Evolutionary conservation across 2,888 invertebrate species (phyloP), one percentile per base, ranked within the genome.

Genomic region (Slavum lentiscoides): DNA sequence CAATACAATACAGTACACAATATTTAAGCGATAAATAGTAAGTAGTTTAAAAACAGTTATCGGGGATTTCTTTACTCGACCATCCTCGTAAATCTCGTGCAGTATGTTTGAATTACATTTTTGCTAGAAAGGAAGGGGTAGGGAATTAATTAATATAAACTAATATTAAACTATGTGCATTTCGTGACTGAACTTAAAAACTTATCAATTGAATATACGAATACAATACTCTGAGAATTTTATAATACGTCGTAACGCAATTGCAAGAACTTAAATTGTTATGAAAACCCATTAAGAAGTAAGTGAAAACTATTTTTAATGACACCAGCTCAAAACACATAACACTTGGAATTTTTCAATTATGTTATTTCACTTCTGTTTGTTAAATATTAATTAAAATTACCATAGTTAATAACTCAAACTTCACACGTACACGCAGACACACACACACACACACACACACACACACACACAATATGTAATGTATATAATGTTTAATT

Each of bases 371-470:
- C 30, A 62, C 9, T 64, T 64, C 2, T 21, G 17, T 64, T 53
- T 37, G n/a, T 74, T 7, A 64, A 74, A 74, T 74, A 74, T 74
- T 74, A 66, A 74, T 74, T 74, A 21, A 66, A 66, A 66, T 66
- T 23, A 21, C 15, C 15, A 8, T 21, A 64, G 13, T 30, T 53
- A 62, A 74, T 49, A 73, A 61, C 49, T 49, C 68, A 43, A 67
- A 30, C 30, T 2, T 30, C 21, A 3, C 30, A 23, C 13, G 11
- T 68, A 21, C 8, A 23, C 5, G 23, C 43, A 9, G 1, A 9
- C 9, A 43, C 9, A 43, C 9, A 43, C 7, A 39, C 7, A 39
- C 7, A 39, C 39, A 6, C 39, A 7, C 7, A 6, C 7, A 39
- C 7, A 39, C 7, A 39, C 7, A n/a, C 8, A 21, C n/a, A n/a